Evolutionary conservation across 2,113 vertebrate genomes (phyloP), one percentile per base, ranked within the genome.

Genomic region (Spea bombifrons): DNA sequence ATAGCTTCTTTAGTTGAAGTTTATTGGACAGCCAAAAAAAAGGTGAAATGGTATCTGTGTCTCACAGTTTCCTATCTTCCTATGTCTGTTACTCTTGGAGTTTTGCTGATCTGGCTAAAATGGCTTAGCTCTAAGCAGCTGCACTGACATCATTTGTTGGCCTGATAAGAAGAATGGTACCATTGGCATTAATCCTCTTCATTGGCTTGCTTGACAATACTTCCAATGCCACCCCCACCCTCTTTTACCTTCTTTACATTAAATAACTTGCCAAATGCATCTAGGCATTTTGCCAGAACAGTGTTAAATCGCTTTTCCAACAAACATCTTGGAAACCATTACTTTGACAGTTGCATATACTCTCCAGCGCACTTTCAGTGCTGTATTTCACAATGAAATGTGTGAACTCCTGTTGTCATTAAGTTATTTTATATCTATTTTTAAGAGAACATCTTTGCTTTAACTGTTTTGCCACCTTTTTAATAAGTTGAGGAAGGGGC

Each of bases 111-210:
- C 44, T 52, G 46, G 64, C 71, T 43, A 50, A 68, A 74, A 8
- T 53, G 12, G 64, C 64, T 48, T 73, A 13, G 53, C 52, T 61
- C n/a, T 59, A 57, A n/a, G 70, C 77, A 73, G 77, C 70, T 79
- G 77, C 77, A 74, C 64, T 80, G 66, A 74, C 78, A 80, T 80
- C 64, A 80, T 80, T 71, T 66, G 64, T 74, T 80, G 61, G 78
- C 71, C 66, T 68, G 52, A 49, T 68, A 50, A 74, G 50, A 59
- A 71, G 64, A 50, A 80, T 80, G 64, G 63, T 67, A 47, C 50
- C 59, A 44, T 61, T 80, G 71, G 78, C 78, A 80, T 73, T 68
- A 45, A 8, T 44, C 52, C 78, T 48, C 53, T 80, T 80, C 64
- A 67, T 43, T 74, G 71, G 71, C 65, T 68, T 67, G 78, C 66